These are phyloP conservation scores for Pantherophis alleghaniensis DNA, from an alignment of 2,797 vertebrate genomes.

Conservation along the genomic window DNA sequence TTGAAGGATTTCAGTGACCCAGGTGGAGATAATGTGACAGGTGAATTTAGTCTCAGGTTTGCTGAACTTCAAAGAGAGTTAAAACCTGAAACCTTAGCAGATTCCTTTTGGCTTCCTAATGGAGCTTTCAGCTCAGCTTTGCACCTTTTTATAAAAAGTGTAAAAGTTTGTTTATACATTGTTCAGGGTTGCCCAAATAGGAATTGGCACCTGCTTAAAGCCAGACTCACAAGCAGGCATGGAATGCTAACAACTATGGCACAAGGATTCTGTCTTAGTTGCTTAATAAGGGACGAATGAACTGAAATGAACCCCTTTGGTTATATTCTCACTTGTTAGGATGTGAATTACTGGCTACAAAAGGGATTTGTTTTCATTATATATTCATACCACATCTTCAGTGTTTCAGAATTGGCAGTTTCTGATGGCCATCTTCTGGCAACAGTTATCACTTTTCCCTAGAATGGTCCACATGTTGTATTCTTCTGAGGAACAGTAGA, in stretches of 20 bases:
- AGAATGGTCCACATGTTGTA: neutral
- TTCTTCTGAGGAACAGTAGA: neutral
- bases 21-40: conserved; percentile 65
- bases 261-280: neutral
- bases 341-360: neutral
- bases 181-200: neutral
- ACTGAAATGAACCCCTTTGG: neutral
- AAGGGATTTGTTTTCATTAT: neutral
- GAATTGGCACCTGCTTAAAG: neutral
- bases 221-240: neutral
- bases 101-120: conserved; percentile 16
- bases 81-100: conserved; percentile 26
- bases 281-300: neutral
- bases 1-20: conserved; percentile 60
- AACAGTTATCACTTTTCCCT: neutral
- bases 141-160: neutral
- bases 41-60: conserved; percentile 75
- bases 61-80: conserved; percentile 28
- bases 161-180: neutral
- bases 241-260: neutral
- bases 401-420: neutral
- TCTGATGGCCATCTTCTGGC: neutral
- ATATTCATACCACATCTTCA: neutral
- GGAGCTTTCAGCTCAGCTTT: neutral
- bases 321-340: neutral